Percentiles rank a stretch among this genome's conserved stretches.
Evolutionary conservation across 2,888 invertebrate genomes (phyloP).

Genomic region (Noctua janthina): DNA sequence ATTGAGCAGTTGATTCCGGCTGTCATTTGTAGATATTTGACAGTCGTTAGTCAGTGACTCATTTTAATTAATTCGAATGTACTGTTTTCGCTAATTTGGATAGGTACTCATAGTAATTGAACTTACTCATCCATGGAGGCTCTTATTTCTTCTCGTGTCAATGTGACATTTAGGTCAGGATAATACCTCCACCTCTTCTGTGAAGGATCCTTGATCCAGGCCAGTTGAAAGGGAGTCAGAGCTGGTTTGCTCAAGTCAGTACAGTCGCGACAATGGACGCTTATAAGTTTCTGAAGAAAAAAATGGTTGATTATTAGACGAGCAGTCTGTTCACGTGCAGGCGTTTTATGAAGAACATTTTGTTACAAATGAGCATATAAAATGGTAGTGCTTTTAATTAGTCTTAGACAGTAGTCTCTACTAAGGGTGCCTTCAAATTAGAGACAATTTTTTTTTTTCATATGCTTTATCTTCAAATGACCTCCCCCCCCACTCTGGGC

Average conservation of each 20-base stretch:
- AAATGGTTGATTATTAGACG: background rate
- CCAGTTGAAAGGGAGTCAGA: slow-evolving; percentile 73
- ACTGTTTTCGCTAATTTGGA: background rate
- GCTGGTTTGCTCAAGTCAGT: slow-evolving; percentile 62
- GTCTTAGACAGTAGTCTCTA: background rate
- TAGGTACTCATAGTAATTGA: background rate
- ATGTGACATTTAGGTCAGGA: slow-evolving; percentile 83
- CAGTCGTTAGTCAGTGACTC: background rate
- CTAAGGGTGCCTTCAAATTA: background rate
- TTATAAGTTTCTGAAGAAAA: slow-evolving; percentile 69
- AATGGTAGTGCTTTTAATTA: too few species aligned
- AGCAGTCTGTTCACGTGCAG: background rate
- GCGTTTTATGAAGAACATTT: background rate
- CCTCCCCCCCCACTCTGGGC: too few species aligned
- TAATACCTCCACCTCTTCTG: slow-evolving; percentile 88
- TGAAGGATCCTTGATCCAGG: slow-evolving; percentile 74
- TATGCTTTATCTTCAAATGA: too few species aligned
- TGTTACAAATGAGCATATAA: background rate
- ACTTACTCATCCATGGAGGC: slow-evolving; percentile 78
- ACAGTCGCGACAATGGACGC: slow-evolving; percentile 80
- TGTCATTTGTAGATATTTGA: too few species aligned
- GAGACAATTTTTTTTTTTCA: too few species aligned
- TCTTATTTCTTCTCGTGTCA: slow-evolving; percentile 75
- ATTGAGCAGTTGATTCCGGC: too few species aligned
- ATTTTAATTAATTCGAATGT: background rate